Percentiles rank a stretch among this genome's conserved stretches.
These are phyloP conservation scores for Cavia porcellus DNA, from an alignment of 2,113 vertebrate species.

Conservation along the genomic window DNA sequence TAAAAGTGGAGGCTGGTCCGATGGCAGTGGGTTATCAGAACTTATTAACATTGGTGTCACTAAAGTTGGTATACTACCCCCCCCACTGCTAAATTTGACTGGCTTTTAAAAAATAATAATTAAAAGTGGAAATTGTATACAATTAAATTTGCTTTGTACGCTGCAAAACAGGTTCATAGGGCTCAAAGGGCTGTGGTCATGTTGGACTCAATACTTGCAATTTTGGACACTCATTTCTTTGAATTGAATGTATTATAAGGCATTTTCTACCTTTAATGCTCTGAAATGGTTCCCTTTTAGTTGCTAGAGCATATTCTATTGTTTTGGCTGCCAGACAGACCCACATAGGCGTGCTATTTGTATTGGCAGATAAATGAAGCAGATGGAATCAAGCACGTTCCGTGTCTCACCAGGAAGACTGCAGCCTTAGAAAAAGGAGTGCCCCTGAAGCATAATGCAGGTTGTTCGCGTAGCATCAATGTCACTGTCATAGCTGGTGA, in stretches of 20 bases:
- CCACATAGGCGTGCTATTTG: background rate
- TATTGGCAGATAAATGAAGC: slow-evolving; percentile 65
- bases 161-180: background rate
- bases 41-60: too few relatives aligned
- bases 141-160: background rate
- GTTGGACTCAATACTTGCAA: background rate
- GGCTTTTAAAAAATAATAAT: background rate
- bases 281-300: slow-evolving; percentile 25
- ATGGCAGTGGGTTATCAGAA: too few relatives aligned
- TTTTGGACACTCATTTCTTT: slow-evolving; percentile 14
- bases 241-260: slow-evolving; percentile 8
- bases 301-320: slow-evolving; percentile 49
- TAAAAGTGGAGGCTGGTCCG: background rate
- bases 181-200: background rate
- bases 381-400: background rate
- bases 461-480: background rate
- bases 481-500: slow-evolving; percentile 39
- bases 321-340: slow-evolving; percentile 21
- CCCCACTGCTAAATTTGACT: too few relatives aligned
- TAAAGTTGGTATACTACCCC: too few relatives aligned
- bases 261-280: slow-evolving; percentile 26
- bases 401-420: background rate
- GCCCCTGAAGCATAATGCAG: slow-evolving; percentile 18
- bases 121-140: background rate
- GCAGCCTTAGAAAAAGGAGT: slow-evolving; percentile 8